A percentile compares a stretch with the other conserved stretches of the same genome.
Conservation (phyloP, 1,140 invertebrate genomes). For the Hestina assimilis region DNA sequence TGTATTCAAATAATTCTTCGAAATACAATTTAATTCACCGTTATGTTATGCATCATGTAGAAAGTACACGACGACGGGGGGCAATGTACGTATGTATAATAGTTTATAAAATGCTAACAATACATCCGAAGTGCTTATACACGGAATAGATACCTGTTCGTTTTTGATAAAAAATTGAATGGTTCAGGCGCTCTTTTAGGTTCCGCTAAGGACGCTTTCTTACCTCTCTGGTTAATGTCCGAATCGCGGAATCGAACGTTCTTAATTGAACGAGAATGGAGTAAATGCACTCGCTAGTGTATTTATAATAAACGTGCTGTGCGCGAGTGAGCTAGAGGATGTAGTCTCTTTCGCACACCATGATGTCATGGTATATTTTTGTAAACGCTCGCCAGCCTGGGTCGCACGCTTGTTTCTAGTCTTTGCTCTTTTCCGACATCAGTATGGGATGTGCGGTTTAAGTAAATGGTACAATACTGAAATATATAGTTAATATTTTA, state of each 20-base stretch:
- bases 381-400: slow-evolving; percentile 51
- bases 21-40: slow-evolving; percentile 14
- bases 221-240: not conserved
- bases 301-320: slow-evolving; percentile 58
- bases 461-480: not conserved
- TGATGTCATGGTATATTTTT: slow-evolving; percentile 77
- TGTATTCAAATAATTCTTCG: slow-evolving; percentile 8
- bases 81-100: too few relatives aligned
- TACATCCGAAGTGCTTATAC: too few relatives aligned
- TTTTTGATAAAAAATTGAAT: not conserved
- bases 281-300: slow-evolving; percentile 65
- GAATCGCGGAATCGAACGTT: slow-evolving; percentile 26
- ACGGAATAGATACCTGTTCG: too few relatives aligned
- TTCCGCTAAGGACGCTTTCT: not conserved
- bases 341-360: slow-evolving; percentile 60
- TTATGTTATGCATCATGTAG: slow-evolving; percentile 3
- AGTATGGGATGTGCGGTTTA: slow-evolving; percentile 26
- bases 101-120: too few relatives aligned
- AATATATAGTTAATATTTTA: too few relatives aligned
- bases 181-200: too few relatives aligned
- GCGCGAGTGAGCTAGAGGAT: slow-evolving; percentile 39
- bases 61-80: not conserved
- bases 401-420: slow-evolving; percentile 57
- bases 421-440: slow-evolving; percentile 51
- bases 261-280: slow-evolving; percentile 57